phyloP scores from a whole-genome alignment of 2,797 vertebrate species.

The Rhadinocentrus ornatus region DNA sequence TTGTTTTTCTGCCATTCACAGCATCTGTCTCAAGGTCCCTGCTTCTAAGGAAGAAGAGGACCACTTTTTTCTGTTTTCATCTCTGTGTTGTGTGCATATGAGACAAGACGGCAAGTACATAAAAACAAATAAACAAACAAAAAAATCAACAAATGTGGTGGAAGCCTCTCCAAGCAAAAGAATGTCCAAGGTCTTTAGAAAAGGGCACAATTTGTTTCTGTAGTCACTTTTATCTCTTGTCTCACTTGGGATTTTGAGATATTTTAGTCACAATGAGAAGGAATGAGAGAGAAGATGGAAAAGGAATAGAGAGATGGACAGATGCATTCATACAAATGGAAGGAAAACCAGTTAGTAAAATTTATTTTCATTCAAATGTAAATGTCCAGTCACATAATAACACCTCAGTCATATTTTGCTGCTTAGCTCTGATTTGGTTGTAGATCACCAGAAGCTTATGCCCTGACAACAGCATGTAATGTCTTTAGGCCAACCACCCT shows the following conservation, averaged over 20 bases:
- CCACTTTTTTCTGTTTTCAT: slow-evolving; percentile 10
- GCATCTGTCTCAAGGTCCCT: slow-evolving; percentile 77
- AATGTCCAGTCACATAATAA: slow-evolving; percentile 49
- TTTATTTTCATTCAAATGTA: slow-evolving; percentile 36
- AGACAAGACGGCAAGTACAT: neutral
- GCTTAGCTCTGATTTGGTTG: slow-evolving; percentile 40
- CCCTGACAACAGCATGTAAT: slow-evolving; percentile 18
- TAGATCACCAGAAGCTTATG: slow-evolving; percentile 53
- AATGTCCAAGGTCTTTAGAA: slow-evolving; percentile 33
- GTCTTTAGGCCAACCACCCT: slow-evolving; percentile 24
- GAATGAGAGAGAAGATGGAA: neutral
- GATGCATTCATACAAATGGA: too few relatives aligned
- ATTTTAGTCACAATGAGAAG: slow-evolving; percentile 8
- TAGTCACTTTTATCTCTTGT: slow-evolving; percentile 15
- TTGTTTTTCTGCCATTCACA: slow-evolving; percentile 77
- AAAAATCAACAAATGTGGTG: slow-evolving; percentile 26
- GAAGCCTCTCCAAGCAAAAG: slow-evolving; percentile 19
- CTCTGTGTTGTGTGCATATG: slow-evolving; percentile 6
- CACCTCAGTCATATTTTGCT: slow-evolving; percentile 37
- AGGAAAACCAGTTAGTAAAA: slow-evolving; percentile 12
- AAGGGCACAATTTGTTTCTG: neutral
- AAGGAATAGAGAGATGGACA: neutral
- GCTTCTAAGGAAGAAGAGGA: slow-evolving; percentile 49
- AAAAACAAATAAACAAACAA: too few relatives aligned
- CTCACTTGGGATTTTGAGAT: slow-evolving; percentile 11